phyloP scores from a whole-genome alignment of 2,113 vertebrate species.

The Theristicus caerulescens region DNA sequence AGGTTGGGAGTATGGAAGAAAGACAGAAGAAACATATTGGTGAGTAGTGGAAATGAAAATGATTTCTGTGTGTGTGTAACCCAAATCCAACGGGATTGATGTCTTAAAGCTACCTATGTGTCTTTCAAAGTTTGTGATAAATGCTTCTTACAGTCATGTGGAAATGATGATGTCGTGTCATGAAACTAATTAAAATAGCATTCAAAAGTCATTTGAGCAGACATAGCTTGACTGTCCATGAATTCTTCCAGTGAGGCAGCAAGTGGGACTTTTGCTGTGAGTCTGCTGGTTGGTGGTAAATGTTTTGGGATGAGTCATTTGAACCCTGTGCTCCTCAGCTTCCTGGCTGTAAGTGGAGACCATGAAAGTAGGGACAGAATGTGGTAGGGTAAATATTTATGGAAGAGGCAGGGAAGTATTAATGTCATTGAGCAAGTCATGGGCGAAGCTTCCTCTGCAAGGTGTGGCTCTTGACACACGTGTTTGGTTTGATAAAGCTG shows the following conservation, averaged over 20 bases:
- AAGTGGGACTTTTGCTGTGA: fast-evolving
- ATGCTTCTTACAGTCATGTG: not conserved
- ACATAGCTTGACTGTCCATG: fast-evolving
- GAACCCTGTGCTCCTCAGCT: not conserved
- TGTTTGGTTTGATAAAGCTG: not conserved
- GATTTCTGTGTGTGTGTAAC: not conserved
- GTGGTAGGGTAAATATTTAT: not conserved
- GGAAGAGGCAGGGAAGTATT: not conserved
- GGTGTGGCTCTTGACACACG: fast-evolving
- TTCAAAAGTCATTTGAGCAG: not conserved
- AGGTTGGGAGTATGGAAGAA: not conserved
- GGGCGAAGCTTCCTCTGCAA: not conserved
- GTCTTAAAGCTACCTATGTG: not conserved
- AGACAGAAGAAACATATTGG: not conserved
- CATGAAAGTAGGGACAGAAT: not conserved
- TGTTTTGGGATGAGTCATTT: not conserved
- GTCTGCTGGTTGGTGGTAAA: not conserved
- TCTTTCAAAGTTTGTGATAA: not conserved
- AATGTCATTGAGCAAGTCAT: not conserved
- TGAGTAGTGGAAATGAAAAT: not conserved
- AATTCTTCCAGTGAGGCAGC: not conserved
- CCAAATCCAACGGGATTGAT: not conserved
- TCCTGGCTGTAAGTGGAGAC: not conserved
- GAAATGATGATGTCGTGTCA: not conserved
- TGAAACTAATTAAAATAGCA: not conserved